Base-by-base conservation (phyloP, 2,113 vertebrate genomes). In the Saccopteryx leptura region DNA sequence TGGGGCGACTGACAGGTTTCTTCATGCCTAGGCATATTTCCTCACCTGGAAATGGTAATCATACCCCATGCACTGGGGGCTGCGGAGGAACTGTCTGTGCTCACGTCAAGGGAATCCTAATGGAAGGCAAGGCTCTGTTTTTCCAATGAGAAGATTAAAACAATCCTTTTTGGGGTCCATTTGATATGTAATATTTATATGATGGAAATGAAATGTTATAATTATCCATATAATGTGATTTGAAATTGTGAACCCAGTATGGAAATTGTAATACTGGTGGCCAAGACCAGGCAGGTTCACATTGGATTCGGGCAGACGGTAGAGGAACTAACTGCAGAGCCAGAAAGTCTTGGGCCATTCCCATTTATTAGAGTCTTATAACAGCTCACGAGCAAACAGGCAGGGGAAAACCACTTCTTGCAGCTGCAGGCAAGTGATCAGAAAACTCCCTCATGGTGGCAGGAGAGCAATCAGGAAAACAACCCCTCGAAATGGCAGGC, bases 221-320 rank as follows among this genome's bases (percentile, higher is more conserved):
- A 39, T n/a, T 50, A 76, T 4, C 2, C 3, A 21, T 28, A 31
- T 7, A 12, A n/a, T 71, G 60, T 52, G 90, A 88, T 48, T 72
- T 91, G 48, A 87, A 58, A 23, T 80, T 71, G 17, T 72, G 18
- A 61, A n/a, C n/a, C n/a, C n/a, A n/a, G n/a, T n/a, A n/a, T n/a
- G n/a, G n/a, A n/a, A n/a, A n/a, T n/a, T n/a, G n/a, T n/a, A n/a
- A n/a, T n/a, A n/a, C n/a, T n/a, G n/a, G n/a, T n/a, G n/a, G n/a
- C n/a, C n/a, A n/a, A n/a, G n/a, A n/a, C n/a, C n/a, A n/a, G n/a
- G n/a, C n/a, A n/a, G n/a, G n/a, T n/a, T n/a, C n/a, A n/a, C n/a
- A n/a, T n/a, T n/a, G n/a, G n/a, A n/a, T n/a, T n/a, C n/a, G n/a
- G n/a, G n/a, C n/a, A n/a, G n/a, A n/a, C n/a, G n/a, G n/a, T n/a